A percentile compares a stretch with the other conserved stretches of the same genome.
These are phyloP conservation scores for Macaca fascicularis DNA, from an alignment of 2,113 vertebrate genomes.

Conservation along the genomic window DNA sequence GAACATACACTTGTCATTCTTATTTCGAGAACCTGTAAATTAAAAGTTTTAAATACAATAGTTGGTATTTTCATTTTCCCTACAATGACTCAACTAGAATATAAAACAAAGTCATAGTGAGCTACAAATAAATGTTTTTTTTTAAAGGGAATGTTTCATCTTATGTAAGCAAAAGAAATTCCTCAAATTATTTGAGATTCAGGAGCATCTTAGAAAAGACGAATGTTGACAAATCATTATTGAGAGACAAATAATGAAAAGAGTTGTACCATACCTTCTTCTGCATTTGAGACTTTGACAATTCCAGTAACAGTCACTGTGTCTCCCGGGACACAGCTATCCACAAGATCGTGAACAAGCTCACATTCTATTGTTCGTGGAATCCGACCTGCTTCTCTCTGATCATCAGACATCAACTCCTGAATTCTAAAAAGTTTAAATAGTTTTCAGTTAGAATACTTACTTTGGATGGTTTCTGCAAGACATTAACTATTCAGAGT, in stretches of 20 bases:
- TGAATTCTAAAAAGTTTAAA: conserved; percentile 88
- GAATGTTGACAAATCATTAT: not conserved
- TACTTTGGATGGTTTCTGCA: not conserved
- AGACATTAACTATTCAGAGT: not conserved
- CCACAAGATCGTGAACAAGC: conserved; percentile 94
- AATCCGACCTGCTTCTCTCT: conserved; percentile 95
- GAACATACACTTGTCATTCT: conserved; percentile 98
- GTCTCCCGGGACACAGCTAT: conserved; percentile 97
- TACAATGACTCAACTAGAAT: not conserved
- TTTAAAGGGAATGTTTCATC: not conserved
- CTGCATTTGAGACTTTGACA: conserved; percentile 92
- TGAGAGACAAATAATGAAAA: not conserved
- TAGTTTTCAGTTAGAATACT: not conserved
- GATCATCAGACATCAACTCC: conserved; percentile 94
- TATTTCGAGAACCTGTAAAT: conserved; percentile 90
- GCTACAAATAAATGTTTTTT: conserved; percentile 25
- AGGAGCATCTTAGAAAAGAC: conserved; percentile 2
- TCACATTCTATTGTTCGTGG: conserved; percentile 97
- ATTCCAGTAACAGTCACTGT: conserved; percentile 92
- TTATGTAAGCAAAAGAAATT: conserved; percentile 34
- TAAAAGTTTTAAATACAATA: conserved; percentile 44
- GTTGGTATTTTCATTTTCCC: conserved; percentile 38
- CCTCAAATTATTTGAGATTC: conserved; percentile 16
- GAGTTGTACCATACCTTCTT: conserved; percentile 86
- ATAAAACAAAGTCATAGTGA: conserved; percentile 24